Base-by-base conservation (phyloP, 2,888 invertebrate species). In the Halictus quadricinctus region DNA sequence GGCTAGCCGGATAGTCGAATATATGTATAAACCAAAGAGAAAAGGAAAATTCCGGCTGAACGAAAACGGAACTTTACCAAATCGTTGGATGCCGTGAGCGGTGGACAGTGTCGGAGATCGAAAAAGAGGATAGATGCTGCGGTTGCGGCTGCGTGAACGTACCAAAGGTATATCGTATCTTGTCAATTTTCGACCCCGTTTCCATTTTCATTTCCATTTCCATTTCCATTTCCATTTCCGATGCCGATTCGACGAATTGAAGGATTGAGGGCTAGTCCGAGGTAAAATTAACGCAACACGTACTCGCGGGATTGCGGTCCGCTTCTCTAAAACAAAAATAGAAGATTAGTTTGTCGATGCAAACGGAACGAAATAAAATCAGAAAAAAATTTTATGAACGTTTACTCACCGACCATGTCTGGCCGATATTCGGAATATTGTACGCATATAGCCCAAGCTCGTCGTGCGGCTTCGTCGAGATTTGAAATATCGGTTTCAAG, bases 371-470 rank as follows among this genome's bases (percentile, higher is more conserved):
- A 3, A 12, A 12, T 15, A 2, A 48, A 2, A 48, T 48, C 15
- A 15, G 48, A 48, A 12, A 12, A 3, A 10, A 4, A 50, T 54
- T 1, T 25, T 50, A 2, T 0, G 36, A 6, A 29, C 6, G 46
- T 21, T 25, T 77, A 92, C 91, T 92, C 79, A 94, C 94, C 91
- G 92, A 88, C 83, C 93, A 91, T 58, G 89, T 88, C 36, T 90
- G 91, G 21, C 90, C 92, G 58, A 91, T 88, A 73, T 91, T 91
- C 25, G 90, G 88, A 50, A 91, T 86, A 80, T 91, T 92, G 43
- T 92, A 85, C 25, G 89, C 84, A 66, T 92, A 93, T 66, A 91
- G 92, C 3, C 87, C 90, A 75, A 89, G 89, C 69, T 92, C 91
- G 84, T 92, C 92, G 85, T 92, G 90, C 58, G 90, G 77, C 77